These are phyloP conservation scores for Dilophus febrilis DNA, from an alignment of 2,888 invertebrate genomes.

Conservation along the genomic window DNA sequence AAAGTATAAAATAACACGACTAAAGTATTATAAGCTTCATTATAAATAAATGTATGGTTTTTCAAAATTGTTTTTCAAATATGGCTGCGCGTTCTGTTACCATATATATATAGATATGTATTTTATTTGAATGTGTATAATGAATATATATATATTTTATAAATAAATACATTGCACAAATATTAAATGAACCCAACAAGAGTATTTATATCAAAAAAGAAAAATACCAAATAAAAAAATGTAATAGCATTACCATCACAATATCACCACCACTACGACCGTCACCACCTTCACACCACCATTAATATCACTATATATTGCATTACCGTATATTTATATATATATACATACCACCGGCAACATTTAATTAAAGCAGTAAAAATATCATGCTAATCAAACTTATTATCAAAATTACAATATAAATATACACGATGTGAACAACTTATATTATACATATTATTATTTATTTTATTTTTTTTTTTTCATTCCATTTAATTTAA, in stretches of 20 bases:
- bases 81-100: too few species aligned
- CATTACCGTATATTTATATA: neutral
- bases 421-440: slow-evolving; percentile 1
- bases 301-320: neutral
- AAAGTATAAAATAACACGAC: too few species aligned
- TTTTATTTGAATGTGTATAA: too few species aligned
- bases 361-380: slow-evolving; percentile 1
- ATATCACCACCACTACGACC: too few species aligned
- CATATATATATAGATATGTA: too few species aligned
- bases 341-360: neutral
- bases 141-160: too few species aligned
- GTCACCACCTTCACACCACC: neutral
- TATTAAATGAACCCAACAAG: too few species aligned
- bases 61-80: too few species aligned
- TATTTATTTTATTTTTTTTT: neutral
- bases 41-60: too few species aligned
- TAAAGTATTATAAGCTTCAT: too few species aligned
- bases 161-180: too few species aligned
- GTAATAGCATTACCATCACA: neutral
- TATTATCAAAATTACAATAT: slow-evolving; percentile 2
- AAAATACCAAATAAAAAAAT: neutral
- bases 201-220: neutral
- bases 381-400: slow-evolving; percentile 3
- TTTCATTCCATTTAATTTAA: too few species aligned
- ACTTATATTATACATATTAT: neutral